These are phyloP conservation scores for Mactromeris polynyma DNA, from an alignment of 2,888 invertebrate species.

Conservation along the genomic window DNA sequence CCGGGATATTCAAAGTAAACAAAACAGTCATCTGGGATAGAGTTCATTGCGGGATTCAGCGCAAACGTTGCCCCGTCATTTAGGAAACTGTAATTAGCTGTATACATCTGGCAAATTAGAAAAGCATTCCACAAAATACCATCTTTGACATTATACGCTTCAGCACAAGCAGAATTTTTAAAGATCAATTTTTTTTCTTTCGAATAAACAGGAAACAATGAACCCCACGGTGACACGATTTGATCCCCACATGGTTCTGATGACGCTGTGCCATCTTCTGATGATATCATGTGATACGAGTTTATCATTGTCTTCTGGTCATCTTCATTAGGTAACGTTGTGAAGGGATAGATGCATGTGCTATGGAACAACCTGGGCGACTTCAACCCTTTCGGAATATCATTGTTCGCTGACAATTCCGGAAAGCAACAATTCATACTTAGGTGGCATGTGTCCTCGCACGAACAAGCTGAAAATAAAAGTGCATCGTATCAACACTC, in stretches of 20 bases:
- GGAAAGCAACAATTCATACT: not conserved
- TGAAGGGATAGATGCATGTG: not conserved
- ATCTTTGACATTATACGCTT: not conserved
- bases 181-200: not conserved
- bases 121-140: not conserved
- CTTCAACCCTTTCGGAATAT: not conserved
- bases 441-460: not conserved
- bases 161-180: not conserved
- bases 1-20: not conserved
- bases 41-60: not conserved
- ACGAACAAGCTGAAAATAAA: not conserved
- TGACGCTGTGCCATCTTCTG: not conserved
- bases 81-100: not conserved
- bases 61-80: not conserved
- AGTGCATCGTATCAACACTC: too few relatives aligned
- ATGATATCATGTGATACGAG: not conserved
- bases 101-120: not conserved
- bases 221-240: not conserved
- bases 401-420: not conserved
- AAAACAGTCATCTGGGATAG: not conserved
- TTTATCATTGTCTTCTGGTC: not conserved
- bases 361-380: not conserved
- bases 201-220: not conserved
- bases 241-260: not conserved
- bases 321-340: not conserved